Evolutionary conservation across 2,797 vertebrate species (phyloP), one percentile per base, ranked within the genome.

Genomic region (Vireo griseus): DNA sequence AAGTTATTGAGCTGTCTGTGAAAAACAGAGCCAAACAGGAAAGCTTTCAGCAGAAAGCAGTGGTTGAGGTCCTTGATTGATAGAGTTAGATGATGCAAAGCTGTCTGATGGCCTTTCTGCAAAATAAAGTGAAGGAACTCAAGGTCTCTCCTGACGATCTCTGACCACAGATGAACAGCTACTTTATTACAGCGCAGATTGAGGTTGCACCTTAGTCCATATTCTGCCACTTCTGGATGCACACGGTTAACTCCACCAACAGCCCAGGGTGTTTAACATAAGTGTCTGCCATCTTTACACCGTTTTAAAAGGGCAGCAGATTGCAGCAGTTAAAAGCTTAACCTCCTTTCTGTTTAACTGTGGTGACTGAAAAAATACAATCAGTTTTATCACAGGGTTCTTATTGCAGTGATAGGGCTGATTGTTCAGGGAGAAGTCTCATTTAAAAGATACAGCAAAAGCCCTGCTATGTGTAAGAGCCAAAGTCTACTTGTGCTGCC

Each of bases 1-100:
- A 97, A 97, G 98, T 97, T 98, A 98, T 98, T 98, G 98, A 98
- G 97, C 98, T 98, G 98, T 98, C 98, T 98, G 97, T 97, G 97
- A 97, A 97, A 97, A 97, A 97, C 97, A 98, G 97, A 98, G 97
- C 97, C 97, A 97, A 98, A 98, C 97, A 98, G 98, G 97, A 97
- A 98, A 97, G 97, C 97, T 98, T 97, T 98, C 98, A 98, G 97
- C 97, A 96, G 96, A 71, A 90, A 96, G 97, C 96, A 93, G 97
- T 69, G 59, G 94, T 92, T 97, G 97, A 97, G 96, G 97, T 61
- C 96, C 97, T 97, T 98, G 98, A 98, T 98, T 97, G 98, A 98
- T 98, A 98, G 97, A 97, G 97, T 96, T 93, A 97, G 98, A 98
- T 97, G 98, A 98, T 97, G 96, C 97, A 97, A 97, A 98, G 97